Evolutionary conservation across 2,113 vertebrate species (phyloP).

Genomic region (Atlantisia rogersi): DNA sequence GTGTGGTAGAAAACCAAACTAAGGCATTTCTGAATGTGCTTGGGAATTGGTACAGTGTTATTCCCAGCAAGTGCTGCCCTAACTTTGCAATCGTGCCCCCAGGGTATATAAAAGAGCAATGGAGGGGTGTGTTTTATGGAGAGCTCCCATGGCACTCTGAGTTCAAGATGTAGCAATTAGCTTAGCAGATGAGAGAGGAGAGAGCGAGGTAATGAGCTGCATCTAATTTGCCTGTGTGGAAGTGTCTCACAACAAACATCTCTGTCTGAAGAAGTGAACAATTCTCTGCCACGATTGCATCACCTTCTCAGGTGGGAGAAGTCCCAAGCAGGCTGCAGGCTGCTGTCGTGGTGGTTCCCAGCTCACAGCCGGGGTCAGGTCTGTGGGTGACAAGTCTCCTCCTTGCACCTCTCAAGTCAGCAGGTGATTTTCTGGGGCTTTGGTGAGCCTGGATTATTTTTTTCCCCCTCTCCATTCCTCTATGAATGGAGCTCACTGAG

Average conservation of each 20-base stretch:
- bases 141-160: slow-evolving; percentile 21
- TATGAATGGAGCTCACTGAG: neutral
- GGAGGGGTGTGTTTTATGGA: slow-evolving; percentile 40
- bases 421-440: neutral
- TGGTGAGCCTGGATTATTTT: neutral
- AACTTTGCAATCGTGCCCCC: neutral
- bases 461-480: neutral
- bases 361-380: neutral
- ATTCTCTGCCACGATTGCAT: slow-evolving; percentile 69
- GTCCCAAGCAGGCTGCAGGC: neutral
- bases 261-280: slow-evolving; percentile 49
- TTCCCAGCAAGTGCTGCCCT: neutral
- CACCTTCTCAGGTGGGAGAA: slow-evolving; percentile 67
- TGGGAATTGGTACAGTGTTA: neutral
- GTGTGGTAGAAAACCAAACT: neutral
- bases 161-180: slow-evolving; percentile 47
- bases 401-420: neutral
- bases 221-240: slow-evolving; percentile 64
- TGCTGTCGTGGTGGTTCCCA: neutral
- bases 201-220: neutral
- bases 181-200: slow-evolving; percentile 30
- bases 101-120: slow-evolving; percentile 66
- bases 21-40: neutral
- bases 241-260: slow-evolving; percentile 46
- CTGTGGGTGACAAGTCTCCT: neutral